Evolutionary conservation across 2,113 vertebrate genomes (phyloP).

Genomic region (Excalfactoria chinensis): DNA sequence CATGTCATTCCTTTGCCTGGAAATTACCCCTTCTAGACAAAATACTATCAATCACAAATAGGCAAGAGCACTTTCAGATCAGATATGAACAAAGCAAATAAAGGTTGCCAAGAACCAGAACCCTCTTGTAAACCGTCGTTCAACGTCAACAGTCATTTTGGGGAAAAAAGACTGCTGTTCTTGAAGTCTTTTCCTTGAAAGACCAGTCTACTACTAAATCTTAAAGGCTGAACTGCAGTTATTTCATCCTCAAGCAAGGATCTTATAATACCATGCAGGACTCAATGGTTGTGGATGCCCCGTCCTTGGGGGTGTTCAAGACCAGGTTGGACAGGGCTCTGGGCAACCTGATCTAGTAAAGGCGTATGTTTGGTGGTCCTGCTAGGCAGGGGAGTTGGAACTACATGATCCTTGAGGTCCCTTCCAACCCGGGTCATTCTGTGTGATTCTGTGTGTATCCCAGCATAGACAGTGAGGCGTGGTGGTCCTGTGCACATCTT

Average conservation of each 20-base stretch:
- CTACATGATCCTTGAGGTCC: too few relatives aligned
- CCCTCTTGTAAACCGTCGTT: neutral
- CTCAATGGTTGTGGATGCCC: too few relatives aligned
- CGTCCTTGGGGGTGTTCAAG: too few relatives aligned
- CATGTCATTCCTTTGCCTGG: constrained; percentile 2
- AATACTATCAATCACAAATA: neutral
- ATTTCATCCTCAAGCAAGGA: neutral
- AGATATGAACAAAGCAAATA: constrained; percentile 3
- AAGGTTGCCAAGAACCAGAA: neutral
- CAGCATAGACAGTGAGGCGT: neutral
- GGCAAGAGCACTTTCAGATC: constrained; percentile 4
- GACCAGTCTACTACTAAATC: neutral
- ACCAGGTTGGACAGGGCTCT: too few relatives aligned
- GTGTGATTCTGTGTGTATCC: too few relatives aligned
- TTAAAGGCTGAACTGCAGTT: neutral
- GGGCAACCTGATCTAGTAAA: too few relatives aligned
- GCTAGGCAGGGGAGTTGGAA: too few relatives aligned
- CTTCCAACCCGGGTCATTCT: too few relatives aligned
- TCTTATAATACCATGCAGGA: neutral
- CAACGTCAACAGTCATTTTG: neutral
- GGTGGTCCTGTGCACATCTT: neutral
- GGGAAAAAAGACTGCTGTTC: neutral
- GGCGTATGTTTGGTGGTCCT: too few relatives aligned
- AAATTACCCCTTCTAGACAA: constrained; percentile 5
- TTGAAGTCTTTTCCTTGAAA: neutral